phyloP scores from a whole-genome alignment of 2,113 vertebrate genomes.

The Ciconia maguari region DNA sequence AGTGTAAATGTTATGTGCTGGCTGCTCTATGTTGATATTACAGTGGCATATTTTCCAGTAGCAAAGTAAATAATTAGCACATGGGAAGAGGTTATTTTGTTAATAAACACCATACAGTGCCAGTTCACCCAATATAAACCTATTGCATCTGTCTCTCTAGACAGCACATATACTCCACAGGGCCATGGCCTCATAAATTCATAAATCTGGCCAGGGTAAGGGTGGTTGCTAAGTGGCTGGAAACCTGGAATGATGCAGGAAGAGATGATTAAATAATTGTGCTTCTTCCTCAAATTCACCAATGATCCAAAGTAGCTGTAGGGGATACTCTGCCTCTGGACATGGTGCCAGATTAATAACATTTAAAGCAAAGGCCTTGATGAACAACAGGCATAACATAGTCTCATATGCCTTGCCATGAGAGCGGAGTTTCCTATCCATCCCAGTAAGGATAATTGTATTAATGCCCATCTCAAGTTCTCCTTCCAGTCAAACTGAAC shows the following conservation, averaged over 20 bases:
- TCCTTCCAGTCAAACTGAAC: neutral
- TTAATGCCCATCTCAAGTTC: neutral
- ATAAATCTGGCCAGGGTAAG: neutral
- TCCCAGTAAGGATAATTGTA: neutral
- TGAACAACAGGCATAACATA: neutral
- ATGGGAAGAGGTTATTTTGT: neutral
- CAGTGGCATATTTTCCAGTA: neutral
- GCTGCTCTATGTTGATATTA: neutral
- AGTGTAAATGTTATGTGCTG: neutral
- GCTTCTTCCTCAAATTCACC: neutral
- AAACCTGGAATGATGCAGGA: neutral
- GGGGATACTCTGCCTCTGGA: neutral
- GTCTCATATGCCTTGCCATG: neutral
- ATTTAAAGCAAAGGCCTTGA: neutral
- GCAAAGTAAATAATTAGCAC: slow-evolving; percentile 13
- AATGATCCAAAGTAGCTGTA: neutral
- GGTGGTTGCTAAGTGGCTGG: neutral
- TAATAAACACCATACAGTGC: neutral
- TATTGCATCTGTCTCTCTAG: neutral
- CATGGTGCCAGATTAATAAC: neutral
- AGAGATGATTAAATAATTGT: neutral
- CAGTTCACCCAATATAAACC: neutral
- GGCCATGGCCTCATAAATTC: neutral
- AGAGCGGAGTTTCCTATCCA: neutral
- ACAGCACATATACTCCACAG: neutral